A percentile compares a stretch with the other conserved stretches of the same genome.
phyloP scores from a whole-genome alignment of 2,797 vertebrate species.

The Phylloscopus collybita region DNA sequence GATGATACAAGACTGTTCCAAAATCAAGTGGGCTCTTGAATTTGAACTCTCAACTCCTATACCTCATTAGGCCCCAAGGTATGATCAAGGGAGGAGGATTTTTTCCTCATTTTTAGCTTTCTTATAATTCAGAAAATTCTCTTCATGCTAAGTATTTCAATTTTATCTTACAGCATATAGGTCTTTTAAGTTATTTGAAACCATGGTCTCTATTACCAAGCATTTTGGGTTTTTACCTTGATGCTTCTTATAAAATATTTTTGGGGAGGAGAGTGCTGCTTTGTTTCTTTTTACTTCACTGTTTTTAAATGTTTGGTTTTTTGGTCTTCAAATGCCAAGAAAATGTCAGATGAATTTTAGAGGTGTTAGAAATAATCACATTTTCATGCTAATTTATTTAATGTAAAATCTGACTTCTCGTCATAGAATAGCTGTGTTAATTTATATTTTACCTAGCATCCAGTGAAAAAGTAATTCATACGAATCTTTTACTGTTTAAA shows the following conservation, averaged over 20 bases:
- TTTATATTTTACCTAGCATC: slow-evolving; percentile 67
- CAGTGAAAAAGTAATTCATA: slow-evolving; percentile 74
- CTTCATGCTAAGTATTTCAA: background rate
- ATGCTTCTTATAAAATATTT: background rate
- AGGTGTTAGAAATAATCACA: slow-evolving; percentile 33
- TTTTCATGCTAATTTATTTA: slow-evolving; percentile 26
- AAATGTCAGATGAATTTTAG: slow-evolving; percentile 52
- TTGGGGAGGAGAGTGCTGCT: accelerated
- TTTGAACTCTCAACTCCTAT: background rate
- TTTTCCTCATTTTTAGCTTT: background rate
- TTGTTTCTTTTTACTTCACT: background rate
- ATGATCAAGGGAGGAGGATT: accelerated
- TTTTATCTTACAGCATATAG: background rate
- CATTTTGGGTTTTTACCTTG: background rate
- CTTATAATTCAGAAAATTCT: background rate
- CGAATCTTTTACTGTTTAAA: slow-evolving; percentile 77
- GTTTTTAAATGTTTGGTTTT: background rate
- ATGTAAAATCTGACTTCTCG: slow-evolving; percentile 61
- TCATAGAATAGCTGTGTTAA: slow-evolving; percentile 59
- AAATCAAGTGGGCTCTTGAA: background rate
- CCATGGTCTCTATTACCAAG: accelerated
- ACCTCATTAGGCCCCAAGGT: accelerated
- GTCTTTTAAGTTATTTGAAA: background rate
- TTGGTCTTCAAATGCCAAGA: background rate
- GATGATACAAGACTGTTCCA: background rate